Evolutionary conservation across 2,113 vertebrate species (phyloP).

Genomic region (Platycercus adscitus): DNA sequence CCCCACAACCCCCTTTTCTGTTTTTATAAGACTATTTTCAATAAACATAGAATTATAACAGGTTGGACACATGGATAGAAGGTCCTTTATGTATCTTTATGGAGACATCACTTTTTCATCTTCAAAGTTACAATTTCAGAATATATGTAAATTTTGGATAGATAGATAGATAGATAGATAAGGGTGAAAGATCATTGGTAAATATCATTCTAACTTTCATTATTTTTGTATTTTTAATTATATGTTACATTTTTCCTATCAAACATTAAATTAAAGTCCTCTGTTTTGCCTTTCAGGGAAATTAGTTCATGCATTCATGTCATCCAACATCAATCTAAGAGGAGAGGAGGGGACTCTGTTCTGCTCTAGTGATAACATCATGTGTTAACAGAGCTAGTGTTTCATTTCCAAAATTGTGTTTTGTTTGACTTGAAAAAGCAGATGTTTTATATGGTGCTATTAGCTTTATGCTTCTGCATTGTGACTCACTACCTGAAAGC

Average conservation of each 20-base stretch:
- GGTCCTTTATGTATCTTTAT: not conserved
- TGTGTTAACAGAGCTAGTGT: not conserved
- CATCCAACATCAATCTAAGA: not conserved
- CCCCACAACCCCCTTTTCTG: accelerated
- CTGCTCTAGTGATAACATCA: not conserved
- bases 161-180: not conserved
- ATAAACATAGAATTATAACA: not conserved
- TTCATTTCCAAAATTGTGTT: not conserved
- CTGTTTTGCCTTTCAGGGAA: not conserved
- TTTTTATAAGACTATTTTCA: not conserved
- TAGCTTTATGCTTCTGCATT: not conserved
- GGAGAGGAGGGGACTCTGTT: not conserved
- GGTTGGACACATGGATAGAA: not conserved
- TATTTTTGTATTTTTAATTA: not conserved
- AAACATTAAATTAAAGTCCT: not conserved
- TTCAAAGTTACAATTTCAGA: not conserved
- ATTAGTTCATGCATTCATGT: not conserved
- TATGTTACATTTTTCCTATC: not conserved
- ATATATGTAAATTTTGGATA: not conserved
- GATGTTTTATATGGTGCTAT: not conserved
- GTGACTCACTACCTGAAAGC: not conserved
- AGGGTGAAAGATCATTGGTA: not conserved
- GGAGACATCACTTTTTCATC: not conserved
- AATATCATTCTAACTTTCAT: not conserved
- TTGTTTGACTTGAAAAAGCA: not conserved